phyloP scores from a whole-genome alignment of 2,797 vertebrate genomes.

The Huso huso region DNA sequence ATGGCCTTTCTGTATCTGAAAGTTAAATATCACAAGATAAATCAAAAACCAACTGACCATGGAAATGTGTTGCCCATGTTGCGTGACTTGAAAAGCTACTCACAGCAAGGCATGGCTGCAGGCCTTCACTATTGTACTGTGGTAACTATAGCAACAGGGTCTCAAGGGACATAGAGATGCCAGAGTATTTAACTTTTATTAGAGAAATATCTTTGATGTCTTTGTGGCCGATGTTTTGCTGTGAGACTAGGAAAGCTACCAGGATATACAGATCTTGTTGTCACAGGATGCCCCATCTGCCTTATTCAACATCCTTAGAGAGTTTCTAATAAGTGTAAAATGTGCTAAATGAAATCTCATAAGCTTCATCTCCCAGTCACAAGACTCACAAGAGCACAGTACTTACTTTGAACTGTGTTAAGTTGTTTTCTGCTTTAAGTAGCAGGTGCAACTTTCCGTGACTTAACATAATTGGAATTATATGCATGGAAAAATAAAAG shows the following conservation, averaged over 20 bases:
- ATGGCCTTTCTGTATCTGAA: slow-evolving; percentile 23
- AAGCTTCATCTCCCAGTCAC: slow-evolving; percentile 31
- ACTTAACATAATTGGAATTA: slow-evolving; percentile 37
- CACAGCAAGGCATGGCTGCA: slow-evolving; percentile 47
- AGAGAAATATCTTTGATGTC: slow-evolving; percentile 61
- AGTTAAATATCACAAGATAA: slow-evolving; percentile 48
- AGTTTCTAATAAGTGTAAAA: slow-evolving; percentile 18
- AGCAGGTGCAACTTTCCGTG: slow-evolving; percentile 49
- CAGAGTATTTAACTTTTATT: slow-evolving; percentile 54
- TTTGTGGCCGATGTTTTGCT: slow-evolving; percentile 46
- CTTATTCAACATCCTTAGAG: slow-evolving; percentile 26
- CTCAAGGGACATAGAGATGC: slow-evolving; percentile 43
- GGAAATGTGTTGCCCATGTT: slow-evolving; percentile 51
- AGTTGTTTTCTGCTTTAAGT: slow-evolving; percentile 37
- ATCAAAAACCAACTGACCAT: slow-evolving; percentile 43
- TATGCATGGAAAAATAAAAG: slow-evolving; percentile 16
- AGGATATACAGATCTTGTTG: slow-evolving; percentile 39
- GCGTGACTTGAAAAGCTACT: slow-evolving; percentile 58
- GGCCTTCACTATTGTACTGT: slow-evolving; percentile 53
- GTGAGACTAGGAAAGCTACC: slow-evolving; percentile 38
- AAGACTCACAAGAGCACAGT: slow-evolving; percentile 22
- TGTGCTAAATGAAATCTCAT: slow-evolving; percentile 17
- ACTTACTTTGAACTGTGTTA: slow-evolving; percentile 31
- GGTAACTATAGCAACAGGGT: slow-evolving; percentile 50
- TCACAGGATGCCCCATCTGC: slow-evolving; percentile 44